Evolutionary conservation across 1,140 invertebrate genomes (phyloP), one percentile per base, ranked within the genome.

Genomic region (Zelostemma sp.): DNA sequence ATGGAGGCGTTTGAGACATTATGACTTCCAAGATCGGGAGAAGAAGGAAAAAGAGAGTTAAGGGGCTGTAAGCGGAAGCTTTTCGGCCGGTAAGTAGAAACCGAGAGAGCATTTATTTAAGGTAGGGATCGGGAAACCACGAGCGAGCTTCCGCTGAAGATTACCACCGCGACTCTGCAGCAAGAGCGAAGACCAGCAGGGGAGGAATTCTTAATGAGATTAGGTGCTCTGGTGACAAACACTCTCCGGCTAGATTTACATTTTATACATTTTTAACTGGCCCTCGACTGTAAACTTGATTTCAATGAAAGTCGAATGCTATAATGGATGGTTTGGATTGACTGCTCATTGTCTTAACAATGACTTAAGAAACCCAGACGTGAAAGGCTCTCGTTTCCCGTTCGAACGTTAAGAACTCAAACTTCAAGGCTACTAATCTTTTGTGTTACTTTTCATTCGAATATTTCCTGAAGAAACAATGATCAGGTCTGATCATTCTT

Each of bases 191-290:
- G 71, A 72, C 57, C 61, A 73, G 74, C 63, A 64, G 76, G 80
- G 77, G 80, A 80, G 82, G 83, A 85, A 80, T 85, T 85, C 78
- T 84, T 85, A 85, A 85, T 85, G 83, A 84, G 84, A 85, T 85
- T 85, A 85, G 76, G 76, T 62, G 69, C 54, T 59, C 65, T 53
- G 72, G 76, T 75, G 80, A 80, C 79, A 82, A 83, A 84, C 80
- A 82, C 80, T 81, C 75, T 80, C 72, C 59, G 74, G 76, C 75
- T 78, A 78, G 73, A 83, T 85, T 83, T 83, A 80, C 81, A 83
- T 81, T 83, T 83, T 80, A 81, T 81, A 80, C 79, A 84, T 85
- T 85, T 84, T 83, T 84, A 85, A 85, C 81, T 66, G 67, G 28
- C 60, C 46, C 46, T 33, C 31, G 12, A 68, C 56, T 67, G 17